Percentiles rank a stretch among this genome's conserved stretches.
These are phyloP conservation scores for Cantharis nigra DNA, from an alignment of 2,888 invertebrate genomes.

Conservation along the genomic window DNA sequence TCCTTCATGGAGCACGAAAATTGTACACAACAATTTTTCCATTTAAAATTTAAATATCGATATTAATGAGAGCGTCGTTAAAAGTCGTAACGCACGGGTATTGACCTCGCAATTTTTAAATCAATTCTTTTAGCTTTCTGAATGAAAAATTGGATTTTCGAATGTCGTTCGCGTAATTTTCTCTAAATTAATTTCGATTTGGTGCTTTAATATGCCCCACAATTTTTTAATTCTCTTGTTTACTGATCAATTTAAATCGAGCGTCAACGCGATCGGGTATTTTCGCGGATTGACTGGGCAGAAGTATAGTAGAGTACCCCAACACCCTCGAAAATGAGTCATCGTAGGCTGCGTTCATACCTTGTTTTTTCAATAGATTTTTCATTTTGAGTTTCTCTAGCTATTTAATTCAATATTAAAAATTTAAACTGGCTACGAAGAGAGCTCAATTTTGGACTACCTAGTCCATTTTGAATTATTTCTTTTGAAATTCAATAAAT, in stretches of 20 bases:
- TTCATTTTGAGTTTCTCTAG: no score
- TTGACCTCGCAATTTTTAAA: slow-evolving; percentile 11
- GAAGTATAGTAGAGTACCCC: not conserved
- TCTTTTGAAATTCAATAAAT: no score
- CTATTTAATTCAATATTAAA: no score
- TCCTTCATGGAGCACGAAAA: not conserved
- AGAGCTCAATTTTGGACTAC: no score
- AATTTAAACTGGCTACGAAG: no score
- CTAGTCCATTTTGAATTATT: no score
- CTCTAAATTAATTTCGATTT: not conserved
- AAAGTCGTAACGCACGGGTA: not conserved
- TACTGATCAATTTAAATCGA: not conserved
- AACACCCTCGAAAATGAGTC: not conserved
- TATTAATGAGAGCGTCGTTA: slow-evolving; percentile 8
- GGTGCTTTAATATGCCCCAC: not conserved
- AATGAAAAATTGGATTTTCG: not conserved
- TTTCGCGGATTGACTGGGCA: not conserved
- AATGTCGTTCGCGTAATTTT: not conserved
- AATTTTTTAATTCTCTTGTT: not conserved
- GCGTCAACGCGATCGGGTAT: not conserved
- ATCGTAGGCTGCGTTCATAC: not conserved
- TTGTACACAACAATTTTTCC: slow-evolving; percentile 3
- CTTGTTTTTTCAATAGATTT: not conserved
- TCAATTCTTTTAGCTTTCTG: not conserved
- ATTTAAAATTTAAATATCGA: slow-evolving; percentile 21